Evolutionary conservation across 2,797 vertebrate species (phyloP), one percentile per base, ranked within the genome.

Genomic region (Propithecus deckenii): DNA sequence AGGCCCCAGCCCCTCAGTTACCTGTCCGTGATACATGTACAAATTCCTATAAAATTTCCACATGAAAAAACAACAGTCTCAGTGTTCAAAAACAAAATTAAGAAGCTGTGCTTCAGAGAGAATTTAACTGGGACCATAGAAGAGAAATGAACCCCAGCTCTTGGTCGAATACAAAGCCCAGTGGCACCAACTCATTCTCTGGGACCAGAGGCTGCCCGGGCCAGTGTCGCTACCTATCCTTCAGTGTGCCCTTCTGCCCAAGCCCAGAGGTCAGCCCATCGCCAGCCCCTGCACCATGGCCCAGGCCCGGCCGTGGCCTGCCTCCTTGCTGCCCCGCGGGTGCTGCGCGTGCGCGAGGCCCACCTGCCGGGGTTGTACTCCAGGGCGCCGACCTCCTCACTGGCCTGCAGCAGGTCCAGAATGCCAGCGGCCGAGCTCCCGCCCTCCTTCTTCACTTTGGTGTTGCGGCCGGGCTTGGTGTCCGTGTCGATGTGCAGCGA

Each of bases 331-430:
- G 4, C 35, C 2, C 55, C n/a, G 14, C 8, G 55, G 20, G 22
- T 13, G 43, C 65, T 25, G 65, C 1, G 22, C 14, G 5, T 10
- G 14, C 22, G 14, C 46, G 28, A 41, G 94, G 78, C 98, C 25
- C 99, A 99, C 99, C 99, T 99, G 99, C 99, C 99, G 97, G 99
- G 98, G 98, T 99, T 99, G 98, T 99, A 99, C 98, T 99, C 99
- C 7, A 99, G 99, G 32, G 99, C 99, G 18, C 99, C 99, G 95
- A 99, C 99, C 99, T 99, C 99, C 98, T 99, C 99, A 98, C 99
- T 99, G 95, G 99, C 99, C 98, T 99, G 99, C 97, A 99, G 98
- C 97, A 99, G 99, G 98, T 99, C 99, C 78, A 99, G 98, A 89
- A 99, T 99, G 96, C 99, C 99, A 0, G 99, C 99, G 0, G 99